Base-by-base conservation (phyloP, 2,888 invertebrate genomes). In the Pemphredon lugubris region DNA sequence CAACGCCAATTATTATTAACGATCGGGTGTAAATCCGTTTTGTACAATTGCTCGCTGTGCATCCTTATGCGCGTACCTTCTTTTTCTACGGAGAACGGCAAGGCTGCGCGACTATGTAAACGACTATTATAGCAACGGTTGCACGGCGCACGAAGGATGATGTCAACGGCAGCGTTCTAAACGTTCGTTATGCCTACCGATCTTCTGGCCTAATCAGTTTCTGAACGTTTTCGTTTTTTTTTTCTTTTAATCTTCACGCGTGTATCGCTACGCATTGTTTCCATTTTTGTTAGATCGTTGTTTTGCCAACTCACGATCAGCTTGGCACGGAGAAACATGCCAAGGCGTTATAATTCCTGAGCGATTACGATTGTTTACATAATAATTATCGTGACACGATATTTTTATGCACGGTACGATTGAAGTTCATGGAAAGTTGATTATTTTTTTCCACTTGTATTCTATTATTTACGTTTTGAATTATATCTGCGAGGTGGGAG, bases 71-170 rank as follows among this genome's bases (percentile, higher is more conserved):
- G 37, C 23, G 23, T 16, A 20, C 26, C 59, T 40, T 61, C 59
- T 54, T 61, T 70, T 79, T 68, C 54, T 61, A 54, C 57, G 67
- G 40, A 45, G 65, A 67, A 68, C 48, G 32, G 64, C 72, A 58
- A 73, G 66, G 70, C 71, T 74, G 67, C 44, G 57, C 54, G 79
- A 59, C 75, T 79, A 81, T 83, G 86, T 73, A 82, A 86, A 84
- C 81, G 81, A 83, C 63, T 77, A 75, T 79, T 80, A 83, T 77
- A 84, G 73, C 68, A 75, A 54, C 64, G 42, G 53, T 78, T 78
- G 72, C 72, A 70, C 68, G 40, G 63, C 55, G 71, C 60, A 55
- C 57, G 42, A 44, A 58, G 70, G 77, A 84, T 84, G 83, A 84
- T 83, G 77, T 81, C 81, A 82, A 82, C 76, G 55, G 39, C 57